Evolutionary conservation across 1,140 invertebrate genomes (phyloP).

Genomic region (Anastrepha ludens): DNA sequence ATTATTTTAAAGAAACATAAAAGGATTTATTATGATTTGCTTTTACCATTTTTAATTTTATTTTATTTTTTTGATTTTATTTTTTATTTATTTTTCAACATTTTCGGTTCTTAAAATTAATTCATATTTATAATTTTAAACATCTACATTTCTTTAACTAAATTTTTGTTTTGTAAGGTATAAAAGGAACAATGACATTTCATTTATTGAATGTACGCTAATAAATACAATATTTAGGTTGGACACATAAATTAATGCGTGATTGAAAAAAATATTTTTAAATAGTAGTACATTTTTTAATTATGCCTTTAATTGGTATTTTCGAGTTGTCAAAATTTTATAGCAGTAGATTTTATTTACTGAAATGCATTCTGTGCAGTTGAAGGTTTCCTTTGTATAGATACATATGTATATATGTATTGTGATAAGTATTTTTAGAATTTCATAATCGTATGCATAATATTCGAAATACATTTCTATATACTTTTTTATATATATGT

Average conservation of each 20-base stretch:
- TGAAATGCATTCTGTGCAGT: slow-evolving; percentile 32
- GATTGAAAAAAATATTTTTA: neutral
- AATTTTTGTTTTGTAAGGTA: slow-evolving; percentile 8
- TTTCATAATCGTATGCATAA: too few species aligned
- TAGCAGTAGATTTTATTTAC: neutral
- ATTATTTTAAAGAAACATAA: too few species aligned
- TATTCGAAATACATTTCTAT: too few species aligned
- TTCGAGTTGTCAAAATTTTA: neutral
- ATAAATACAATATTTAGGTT: neutral
- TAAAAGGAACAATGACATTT: slow-evolving; percentile 39
- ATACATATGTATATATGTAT: neutral
- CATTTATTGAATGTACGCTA: neutral
- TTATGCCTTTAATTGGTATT: neutral
- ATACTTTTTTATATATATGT: too few species aligned
- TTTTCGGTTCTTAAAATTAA: slow-evolving; percentile 27
- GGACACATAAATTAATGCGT: neutral
- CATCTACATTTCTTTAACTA: slow-evolving; percentile 34
- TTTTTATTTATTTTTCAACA: slow-evolving; percentile 14
- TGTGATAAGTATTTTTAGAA: too few species aligned
- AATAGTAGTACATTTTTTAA: neutral
- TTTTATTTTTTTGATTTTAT: neutral
- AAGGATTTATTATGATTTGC: too few species aligned
- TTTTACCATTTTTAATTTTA: too few species aligned
- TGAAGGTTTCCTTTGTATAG: neutral
- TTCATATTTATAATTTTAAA: slow-evolving; percentile 24